These are phyloP conservation scores for Amiota mariae DNA, from an alignment of 2,888 invertebrate genomes.

Conservation along the genomic window DNA sequence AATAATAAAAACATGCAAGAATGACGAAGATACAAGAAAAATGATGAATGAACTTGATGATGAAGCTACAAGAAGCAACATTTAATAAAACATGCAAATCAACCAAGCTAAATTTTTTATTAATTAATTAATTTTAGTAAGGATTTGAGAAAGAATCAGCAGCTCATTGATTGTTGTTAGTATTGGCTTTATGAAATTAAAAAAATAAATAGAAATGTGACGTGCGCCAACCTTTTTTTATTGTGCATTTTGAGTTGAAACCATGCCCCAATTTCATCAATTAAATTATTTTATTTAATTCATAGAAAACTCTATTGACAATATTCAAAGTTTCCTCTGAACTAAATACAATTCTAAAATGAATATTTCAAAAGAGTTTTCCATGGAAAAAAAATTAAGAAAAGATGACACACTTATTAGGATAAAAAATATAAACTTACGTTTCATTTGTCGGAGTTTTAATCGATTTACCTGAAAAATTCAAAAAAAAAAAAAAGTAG, in stretches of 20 bases:
- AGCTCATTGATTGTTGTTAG: conserved; percentile 20
- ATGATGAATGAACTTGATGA: neutral
- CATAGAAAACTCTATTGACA: neutral
- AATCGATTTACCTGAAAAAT: conserved; percentile 68
- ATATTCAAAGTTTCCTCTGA: no score
- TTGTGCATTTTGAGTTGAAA: conserved; percentile 12
- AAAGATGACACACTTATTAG: no score
- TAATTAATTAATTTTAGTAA: conserved; percentile 14
- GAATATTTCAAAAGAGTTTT: no score
- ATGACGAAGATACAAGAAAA: neutral
- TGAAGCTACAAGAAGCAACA: conserved; percentile 16
- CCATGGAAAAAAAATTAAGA: no score
- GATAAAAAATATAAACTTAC: conserved; percentile 62
- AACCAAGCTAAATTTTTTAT: conserved; percentile 2
- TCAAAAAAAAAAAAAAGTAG: no score
- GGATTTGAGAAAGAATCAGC: conserved; percentile 15
- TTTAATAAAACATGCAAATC: conserved; percentile 18
- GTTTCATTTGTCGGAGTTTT: conserved; percentile 72
- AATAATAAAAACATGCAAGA: conserved; percentile 20
- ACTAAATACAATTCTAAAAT: no score
- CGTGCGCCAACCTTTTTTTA: conserved; percentile 24
- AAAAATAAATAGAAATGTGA: neutral
- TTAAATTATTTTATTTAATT: neutral
- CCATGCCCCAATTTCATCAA: neutral
- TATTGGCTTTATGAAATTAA: neutral